Conservation (phyloP, 2,888 invertebrate species). For the Apomyelois bistriatella region DNA sequence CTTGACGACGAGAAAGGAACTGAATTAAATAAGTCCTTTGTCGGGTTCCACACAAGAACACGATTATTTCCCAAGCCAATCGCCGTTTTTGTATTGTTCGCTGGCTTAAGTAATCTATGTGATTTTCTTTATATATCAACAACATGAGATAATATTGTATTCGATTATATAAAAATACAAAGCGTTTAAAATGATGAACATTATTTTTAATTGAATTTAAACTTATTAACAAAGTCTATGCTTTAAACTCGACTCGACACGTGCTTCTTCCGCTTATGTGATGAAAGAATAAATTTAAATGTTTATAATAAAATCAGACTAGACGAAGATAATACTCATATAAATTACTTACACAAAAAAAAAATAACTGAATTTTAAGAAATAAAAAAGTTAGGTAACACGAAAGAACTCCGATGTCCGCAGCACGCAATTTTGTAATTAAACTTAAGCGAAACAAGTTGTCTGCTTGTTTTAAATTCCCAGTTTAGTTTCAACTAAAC, state of each 20-base stretch:
- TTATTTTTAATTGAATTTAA: no score
- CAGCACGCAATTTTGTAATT: constrained; percentile 2
- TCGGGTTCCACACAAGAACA: neutral
- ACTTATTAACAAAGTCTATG: no score
- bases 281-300: no score
- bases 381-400: neutral
- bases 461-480: constrained; percentile 4
- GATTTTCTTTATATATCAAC: neutral
- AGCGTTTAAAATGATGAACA: no score
- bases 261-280: no score
- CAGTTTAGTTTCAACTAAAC: neutral
- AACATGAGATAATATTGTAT: no score
- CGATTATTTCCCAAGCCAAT: neutral
- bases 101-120: neutral
- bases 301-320: no score
- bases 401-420: neutral
- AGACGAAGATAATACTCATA: no score
- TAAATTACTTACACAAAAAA: neutral
- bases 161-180: no score
- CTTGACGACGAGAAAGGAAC: neutral
- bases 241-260: no score
- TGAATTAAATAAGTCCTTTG: constrained; percentile 2
- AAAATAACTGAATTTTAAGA: neutral
- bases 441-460: constrained; percentile 3
- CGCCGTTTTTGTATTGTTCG: neutral